These are phyloP conservation scores for Ormyrus thymus DNA, from an alignment of 2,888 invertebrate species.

Conservation along the genomic window DNA sequence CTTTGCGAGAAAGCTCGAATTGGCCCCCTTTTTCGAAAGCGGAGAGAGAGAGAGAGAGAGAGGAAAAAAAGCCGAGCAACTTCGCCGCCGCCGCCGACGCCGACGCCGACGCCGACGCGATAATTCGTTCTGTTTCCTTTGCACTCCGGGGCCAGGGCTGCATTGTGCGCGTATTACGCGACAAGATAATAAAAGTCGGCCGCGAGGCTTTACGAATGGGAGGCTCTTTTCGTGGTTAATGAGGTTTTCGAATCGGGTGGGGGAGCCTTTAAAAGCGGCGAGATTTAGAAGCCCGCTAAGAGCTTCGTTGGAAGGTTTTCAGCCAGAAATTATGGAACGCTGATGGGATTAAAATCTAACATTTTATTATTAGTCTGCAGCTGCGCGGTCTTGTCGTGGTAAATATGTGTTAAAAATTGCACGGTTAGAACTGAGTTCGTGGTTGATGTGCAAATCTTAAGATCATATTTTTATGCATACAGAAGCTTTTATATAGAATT, in stretches of 20 bases:
- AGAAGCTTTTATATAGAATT: no score
- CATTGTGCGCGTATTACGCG: neutral
- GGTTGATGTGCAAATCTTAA: no score
- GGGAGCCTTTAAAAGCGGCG: neutral
- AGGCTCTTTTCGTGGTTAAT: neutral
- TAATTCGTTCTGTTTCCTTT: no score
- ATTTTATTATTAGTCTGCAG: neutral
- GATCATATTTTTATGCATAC: no score
- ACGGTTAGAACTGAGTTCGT: no score
- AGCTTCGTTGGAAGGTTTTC: no score
- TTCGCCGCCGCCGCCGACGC: neutral
- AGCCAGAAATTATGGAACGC: neutral
- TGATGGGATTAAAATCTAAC: neutral
- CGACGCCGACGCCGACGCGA: neutral
- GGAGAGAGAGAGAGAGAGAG: no score
- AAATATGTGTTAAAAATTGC: no score
- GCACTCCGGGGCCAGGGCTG: no score
- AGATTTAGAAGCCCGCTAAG: no score
- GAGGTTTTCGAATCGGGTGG: neutral
- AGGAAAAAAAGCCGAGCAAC: no score
- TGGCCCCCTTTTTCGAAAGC: neutral
- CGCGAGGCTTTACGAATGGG: neutral
- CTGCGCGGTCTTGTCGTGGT: neutral
- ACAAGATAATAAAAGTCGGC: neutral
- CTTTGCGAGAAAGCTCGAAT: conserved; percentile 18